Percentiles rank a stretch among this genome's conserved stretches.
Evolutionary conservation across 2,797 vertebrate species (phyloP).

Genomic region (Poeciliopsis gracilis): DNA sequence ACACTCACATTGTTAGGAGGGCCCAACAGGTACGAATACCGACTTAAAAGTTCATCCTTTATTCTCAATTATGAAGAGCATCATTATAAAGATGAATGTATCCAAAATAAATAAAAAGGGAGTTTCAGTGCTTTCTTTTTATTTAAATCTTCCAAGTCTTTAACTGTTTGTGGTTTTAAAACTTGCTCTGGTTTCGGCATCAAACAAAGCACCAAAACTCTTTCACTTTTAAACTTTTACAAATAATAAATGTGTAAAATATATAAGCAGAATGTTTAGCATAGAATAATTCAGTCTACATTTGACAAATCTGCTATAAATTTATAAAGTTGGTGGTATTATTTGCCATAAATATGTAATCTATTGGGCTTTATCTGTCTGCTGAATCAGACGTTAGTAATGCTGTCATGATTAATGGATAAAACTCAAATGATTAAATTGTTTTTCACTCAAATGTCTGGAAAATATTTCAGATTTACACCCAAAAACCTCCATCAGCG

Average conservation of each 20-base stretch:
- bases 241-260: not conserved
- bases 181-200: not conserved
- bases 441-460: not conserved
- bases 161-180: not conserved
- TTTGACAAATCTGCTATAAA: not conserved
- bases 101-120: not conserved
- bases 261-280: not conserved
- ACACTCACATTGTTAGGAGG: conserved; percentile 94
- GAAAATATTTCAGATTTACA: conserved; percentile 85
- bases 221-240: not conserved
- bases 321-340: not conserved
- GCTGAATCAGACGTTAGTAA: not conserved
- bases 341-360: not conserved
- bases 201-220: not conserved
- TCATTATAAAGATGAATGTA: not conserved
- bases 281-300: not conserved
- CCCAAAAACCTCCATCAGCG: conserved; percentile 98
- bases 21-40: conserved; percentile 89
- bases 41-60: not conserved
- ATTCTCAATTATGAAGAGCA: not conserved
- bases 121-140: not conserved
- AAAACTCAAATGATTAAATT: not conserved
- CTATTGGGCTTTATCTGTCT: not conserved
- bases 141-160: not conserved
- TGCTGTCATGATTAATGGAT: not conserved